Conservation (phyloP, 2,797 vertebrate genomes). For the Sternotherus odoratus region DNA sequence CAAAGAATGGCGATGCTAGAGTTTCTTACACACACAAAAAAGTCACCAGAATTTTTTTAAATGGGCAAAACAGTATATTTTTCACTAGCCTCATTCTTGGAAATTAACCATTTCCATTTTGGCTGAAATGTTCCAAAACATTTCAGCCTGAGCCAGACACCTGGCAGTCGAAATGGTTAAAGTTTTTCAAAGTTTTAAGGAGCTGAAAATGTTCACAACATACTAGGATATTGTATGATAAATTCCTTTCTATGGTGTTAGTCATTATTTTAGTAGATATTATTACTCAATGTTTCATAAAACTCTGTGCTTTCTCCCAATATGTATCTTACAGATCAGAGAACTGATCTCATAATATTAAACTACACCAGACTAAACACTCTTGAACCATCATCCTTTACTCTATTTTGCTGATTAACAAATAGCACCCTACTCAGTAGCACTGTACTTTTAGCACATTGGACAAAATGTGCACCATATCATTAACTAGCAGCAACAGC, state of each 20-base stretch:
- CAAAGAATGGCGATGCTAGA: not conserved
- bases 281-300: not conserved
- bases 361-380: not conserved
- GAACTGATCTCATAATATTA: not conserved
- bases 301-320: not conserved
- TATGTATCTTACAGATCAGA: not conserved
- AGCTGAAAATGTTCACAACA: not conserved
- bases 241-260: not conserved
- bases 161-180: not conserved
- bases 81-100: not conserved
- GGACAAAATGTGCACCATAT: not conserved
- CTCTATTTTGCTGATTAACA: not conserved
- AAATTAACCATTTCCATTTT: not conserved
- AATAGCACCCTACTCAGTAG: not conserved
- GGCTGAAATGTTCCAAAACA: not conserved
- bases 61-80: not conserved
- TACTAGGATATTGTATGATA: not conserved
- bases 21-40: not conserved
- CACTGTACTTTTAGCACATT: not conserved
- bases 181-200: not conserved
- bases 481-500: constrained; percentile 7
- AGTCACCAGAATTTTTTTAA: not conserved
- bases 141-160: not conserved
- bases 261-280: not conserved
- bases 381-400: not conserved